Evolutionary conservation across 2,113 vertebrate genomes (phyloP), one percentile per base, ranked within the genome.

Genomic region (Poecilia latipinna): DNA sequence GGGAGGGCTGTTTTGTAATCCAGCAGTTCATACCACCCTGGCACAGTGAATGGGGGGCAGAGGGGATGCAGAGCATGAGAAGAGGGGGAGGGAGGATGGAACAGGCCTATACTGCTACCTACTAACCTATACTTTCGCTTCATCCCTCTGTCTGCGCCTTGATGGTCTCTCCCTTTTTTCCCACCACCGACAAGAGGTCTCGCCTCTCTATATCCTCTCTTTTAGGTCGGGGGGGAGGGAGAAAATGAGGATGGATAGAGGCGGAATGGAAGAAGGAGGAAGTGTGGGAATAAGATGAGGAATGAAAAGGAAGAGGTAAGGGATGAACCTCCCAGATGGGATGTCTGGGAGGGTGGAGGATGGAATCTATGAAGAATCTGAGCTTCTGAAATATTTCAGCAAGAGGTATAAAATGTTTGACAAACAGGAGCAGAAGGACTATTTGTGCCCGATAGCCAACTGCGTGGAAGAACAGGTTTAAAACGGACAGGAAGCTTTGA

Each of bases 1-100:
- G 91, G 94, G 95, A 96, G 93, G 95, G 95, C 94, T 92, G 94
- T 95, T 96, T 96, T 96, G 95, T 96, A 96, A 96, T 94, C 94
- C 93, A 91, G 93, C 93, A 96, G 95, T 95, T 96, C 91, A 94
- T 95, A 96, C 96, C 96, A 96, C 93, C 93, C 86, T 82, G 86
- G 80, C 79, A 79, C 79, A 75, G 76, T 62, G 78, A 71, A 44
- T 37, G 74, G 71, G 71, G 79, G 76, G 31, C 33, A 39, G 64
- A 78, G 82, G 88, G 79, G 66, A 26, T 39, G 83, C 81, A 68
- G 61, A 68, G 79, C 42, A 44, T 66, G 75, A 62, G 72, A 68
- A 48, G 66, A 61, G 60, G 70, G 75, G 70, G 70, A 75, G 72
- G 80, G 48, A 79, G 62, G 83, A 75, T 35, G 13, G 44, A 82